Percentiles rank a stretch among this genome's conserved stretches.
These are phyloP conservation scores for Morbakka virulenta DNA, from an alignment of 30 jellyfish, hydroid and myxozoan genomes.

Conservation along the genomic window DNA sequence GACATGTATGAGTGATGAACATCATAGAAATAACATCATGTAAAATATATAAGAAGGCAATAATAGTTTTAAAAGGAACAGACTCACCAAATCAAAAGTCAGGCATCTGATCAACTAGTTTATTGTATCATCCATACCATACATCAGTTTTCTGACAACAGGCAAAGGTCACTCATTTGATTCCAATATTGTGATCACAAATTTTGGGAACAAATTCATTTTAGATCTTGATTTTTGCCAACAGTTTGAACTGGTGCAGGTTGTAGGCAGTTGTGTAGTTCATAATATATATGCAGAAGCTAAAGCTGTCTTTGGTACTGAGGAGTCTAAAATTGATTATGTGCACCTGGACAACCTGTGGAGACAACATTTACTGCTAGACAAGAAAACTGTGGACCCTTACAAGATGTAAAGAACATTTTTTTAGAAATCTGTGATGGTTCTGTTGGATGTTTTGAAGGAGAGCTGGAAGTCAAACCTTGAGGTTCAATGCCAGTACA, in stretches of 20 bases:
- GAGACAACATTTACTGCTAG: slow-evolving; percentile 20
- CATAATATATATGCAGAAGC: slow-evolving; percentile 2
- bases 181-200: no score
- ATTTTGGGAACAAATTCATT: slow-evolving; percentile 10
- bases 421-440: slow-evolving; percentile 31
- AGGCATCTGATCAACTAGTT: no score
- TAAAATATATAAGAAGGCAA: no score
- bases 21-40: background rate
- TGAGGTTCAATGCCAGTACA: slow-evolving; percentile 29
- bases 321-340: slow-evolving; percentile 10
- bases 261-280: slow-evolving; percentile 12
- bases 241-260: no score
- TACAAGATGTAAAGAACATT: slow-evolving; percentile 9
- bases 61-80: no score
- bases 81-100: no score
- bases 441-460: slow-evolving; percentile 31
- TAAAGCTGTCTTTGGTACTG: slow-evolving; percentile 31
- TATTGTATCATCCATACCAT: no score
- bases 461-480: slow-evolving; percentile 22
- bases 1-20: slow-evolving; percentile 11
- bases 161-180: no score
- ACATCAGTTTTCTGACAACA: no score
- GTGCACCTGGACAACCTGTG: background rate
- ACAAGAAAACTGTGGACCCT: slow-evolving; percentile 13
- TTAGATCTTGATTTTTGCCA: no score